Base-by-base conservation (phyloP, 35 echinoderm and acorn worm genomes). In the Heliocidaris erythrogramma region DNA sequence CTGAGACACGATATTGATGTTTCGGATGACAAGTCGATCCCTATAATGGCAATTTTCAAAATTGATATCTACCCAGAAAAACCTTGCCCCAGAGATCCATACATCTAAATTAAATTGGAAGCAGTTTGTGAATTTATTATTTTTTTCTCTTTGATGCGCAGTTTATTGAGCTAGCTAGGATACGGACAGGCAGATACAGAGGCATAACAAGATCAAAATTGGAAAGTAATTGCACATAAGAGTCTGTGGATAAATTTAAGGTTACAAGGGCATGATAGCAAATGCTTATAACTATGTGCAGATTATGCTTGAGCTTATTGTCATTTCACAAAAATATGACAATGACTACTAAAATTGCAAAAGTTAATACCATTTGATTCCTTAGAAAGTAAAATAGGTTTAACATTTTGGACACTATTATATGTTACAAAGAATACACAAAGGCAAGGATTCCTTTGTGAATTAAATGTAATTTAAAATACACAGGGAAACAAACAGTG, bases 61-160 rank as follows among this genome's bases (percentile, higher is more conserved):
- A 78, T 78, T 78, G 65, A 78, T 78, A 78, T 78, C 27, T 78
- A 8, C 18, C 18, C 27, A 24, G 65, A 4, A n/a, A 56, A 56
- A n/a, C 21, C 65, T 24, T 78, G 21, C 18, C 65, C 61, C 18
- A 78, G 65, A n/a, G 65, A 78, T 78, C 65, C 17, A 78, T 78
- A 78, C 65, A 27, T 78, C 27, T 78, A 78, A 78, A 78, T 78
- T 78, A 78, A 78, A 78, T 78, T 78, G 65, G 65, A 78, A 78
- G 65, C 65, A 78, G 65, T 78, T 78, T 78, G 65, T 27, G 65
- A n/a, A 69, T 69, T 69, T 69, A 69, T 69, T 27, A 69, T 78
- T 24, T 78, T 78, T 24, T 78, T 78, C n/a, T n/a, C 18, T 78
- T 78, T n/a, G 65, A 17, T 78, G 65, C 27, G 7, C 27, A 7